Percentiles rank a stretch among this genome's conserved stretches.
These are phyloP conservation scores for Podargus strigoides DNA, from an alignment of 2,797 vertebrate species.

Conservation along the genomic window DNA sequence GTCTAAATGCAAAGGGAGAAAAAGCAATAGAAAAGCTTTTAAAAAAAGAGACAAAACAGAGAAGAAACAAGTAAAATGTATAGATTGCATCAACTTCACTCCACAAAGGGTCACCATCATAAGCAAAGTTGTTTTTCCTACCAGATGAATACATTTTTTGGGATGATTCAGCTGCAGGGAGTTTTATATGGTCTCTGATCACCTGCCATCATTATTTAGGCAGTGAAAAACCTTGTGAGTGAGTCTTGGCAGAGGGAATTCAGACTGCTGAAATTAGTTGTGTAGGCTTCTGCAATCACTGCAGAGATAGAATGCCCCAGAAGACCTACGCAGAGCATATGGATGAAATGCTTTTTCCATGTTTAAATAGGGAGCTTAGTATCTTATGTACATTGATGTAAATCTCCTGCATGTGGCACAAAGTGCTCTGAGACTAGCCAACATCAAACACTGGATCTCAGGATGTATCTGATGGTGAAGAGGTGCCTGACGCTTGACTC, in stretches of 20 bases:
- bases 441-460: not conserved
- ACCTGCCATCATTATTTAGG: not conserved
- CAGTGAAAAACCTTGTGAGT: not conserved
- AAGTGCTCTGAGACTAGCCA: not conserved
- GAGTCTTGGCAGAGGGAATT: not conserved
- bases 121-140: not conserved
- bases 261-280: not conserved
- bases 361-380: not conserved
- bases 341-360: not conserved
- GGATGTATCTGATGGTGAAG: not conserved
- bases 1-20: not conserved
- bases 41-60: not conserved
- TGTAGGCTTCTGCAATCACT: not conserved
- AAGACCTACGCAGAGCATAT: accelerated
- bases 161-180: not conserved
- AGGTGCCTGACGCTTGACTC: not conserved
- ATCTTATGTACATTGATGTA: not conserved
- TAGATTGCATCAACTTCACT: not conserved
- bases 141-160: not conserved
- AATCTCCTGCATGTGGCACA: not conserved
- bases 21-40: not conserved
- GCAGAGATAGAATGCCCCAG: not conserved
- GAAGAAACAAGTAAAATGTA: not conserved
- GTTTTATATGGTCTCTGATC: not conserved
- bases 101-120: not conserved